These are phyloP conservation scores for Anabas testudineus DNA, from an alignment of 2,797 vertebrate species.

Conservation along the genomic window DNA sequence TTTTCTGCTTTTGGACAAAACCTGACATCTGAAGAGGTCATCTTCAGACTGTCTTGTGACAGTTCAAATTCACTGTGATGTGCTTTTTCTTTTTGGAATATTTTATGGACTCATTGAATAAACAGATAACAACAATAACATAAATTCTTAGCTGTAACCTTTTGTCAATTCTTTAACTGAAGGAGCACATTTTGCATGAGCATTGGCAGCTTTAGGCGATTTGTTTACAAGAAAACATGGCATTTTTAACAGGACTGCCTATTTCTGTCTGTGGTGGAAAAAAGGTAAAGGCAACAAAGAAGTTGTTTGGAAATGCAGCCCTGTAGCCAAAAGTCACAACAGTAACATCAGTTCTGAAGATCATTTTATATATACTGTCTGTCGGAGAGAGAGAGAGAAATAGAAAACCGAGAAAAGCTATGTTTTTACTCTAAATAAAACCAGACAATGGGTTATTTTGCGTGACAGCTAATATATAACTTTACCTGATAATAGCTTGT, in stretches of 20 bases:
- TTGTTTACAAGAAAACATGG: not conserved
- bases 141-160: not conserved
- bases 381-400: conserved; percentile 1
- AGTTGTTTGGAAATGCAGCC: not conserved
- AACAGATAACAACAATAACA: not conserved
- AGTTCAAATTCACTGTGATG: not conserved
- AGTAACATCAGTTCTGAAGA: conserved; percentile 24
- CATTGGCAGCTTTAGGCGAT: not conserved
- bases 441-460: not conserved
- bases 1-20: conserved; percentile 3
- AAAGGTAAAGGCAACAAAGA: not conserved
- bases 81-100: not conserved
- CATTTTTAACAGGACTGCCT: not conserved
- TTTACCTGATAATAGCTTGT: not conserved
- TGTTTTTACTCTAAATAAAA: not conserved
- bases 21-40: not conserved
- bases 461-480: not conserved
- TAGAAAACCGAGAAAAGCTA: conserved; percentile 1
- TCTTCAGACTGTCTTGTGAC: not conserved
- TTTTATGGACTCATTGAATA: not conserved
- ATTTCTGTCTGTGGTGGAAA: not conserved
- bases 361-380: not conserved
- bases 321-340: not conserved
- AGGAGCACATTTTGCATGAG: not conserved
- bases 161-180: too few relatives aligned